Percentiles rank a stretch among this genome's conserved stretches.
Conservation (phyloP, 2,888 invertebrate genomes). For the Hyposoter didymator region DNA sequence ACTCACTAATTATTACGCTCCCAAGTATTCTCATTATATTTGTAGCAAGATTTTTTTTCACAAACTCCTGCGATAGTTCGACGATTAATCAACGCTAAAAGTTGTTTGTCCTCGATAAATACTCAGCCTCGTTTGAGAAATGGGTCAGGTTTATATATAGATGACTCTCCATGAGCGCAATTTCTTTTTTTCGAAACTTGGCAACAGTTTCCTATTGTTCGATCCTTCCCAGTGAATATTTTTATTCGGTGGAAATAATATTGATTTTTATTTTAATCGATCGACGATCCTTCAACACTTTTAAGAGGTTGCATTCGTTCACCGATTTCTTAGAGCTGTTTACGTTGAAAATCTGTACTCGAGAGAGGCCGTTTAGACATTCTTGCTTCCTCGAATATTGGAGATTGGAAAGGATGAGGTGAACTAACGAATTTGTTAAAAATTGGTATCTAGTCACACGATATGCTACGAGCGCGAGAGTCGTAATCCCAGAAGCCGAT, state of each 20-base stretch:
- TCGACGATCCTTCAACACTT: not conserved
- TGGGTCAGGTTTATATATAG: constrained; percentile 34
- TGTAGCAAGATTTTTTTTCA: constrained; percentile 2
- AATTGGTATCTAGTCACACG: not conserved
- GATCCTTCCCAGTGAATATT: not conserved
- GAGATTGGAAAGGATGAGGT: not conserved
- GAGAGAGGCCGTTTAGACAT: not conserved
- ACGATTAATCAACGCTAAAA: constrained; percentile 35
- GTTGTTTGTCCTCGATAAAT: constrained; percentile 48
- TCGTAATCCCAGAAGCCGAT: constrained; percentile 30
- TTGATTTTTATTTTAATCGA: not conserved
- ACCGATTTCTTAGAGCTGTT: not conserved
- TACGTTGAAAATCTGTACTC: not conserved
- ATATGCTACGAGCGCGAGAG: not conserved
- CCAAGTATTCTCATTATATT: constrained; percentile 45
- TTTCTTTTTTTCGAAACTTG: constrained; percentile 12
- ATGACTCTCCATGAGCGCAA: not conserved
- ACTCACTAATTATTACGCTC: constrained; percentile 46
- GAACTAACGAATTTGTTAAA: not conserved
- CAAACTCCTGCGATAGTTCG: constrained; percentile 33
- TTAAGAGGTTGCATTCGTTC: not conserved
- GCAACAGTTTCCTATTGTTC: not conserved
- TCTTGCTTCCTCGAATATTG: not conserved
- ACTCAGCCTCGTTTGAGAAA: constrained; percentile 27
- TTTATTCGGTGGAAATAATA: not conserved